Evolutionary conservation across 1,140 invertebrate species (phyloP), one percentile per base, ranked within the genome.

Genomic region (Globodera rostochiensis): DNA sequence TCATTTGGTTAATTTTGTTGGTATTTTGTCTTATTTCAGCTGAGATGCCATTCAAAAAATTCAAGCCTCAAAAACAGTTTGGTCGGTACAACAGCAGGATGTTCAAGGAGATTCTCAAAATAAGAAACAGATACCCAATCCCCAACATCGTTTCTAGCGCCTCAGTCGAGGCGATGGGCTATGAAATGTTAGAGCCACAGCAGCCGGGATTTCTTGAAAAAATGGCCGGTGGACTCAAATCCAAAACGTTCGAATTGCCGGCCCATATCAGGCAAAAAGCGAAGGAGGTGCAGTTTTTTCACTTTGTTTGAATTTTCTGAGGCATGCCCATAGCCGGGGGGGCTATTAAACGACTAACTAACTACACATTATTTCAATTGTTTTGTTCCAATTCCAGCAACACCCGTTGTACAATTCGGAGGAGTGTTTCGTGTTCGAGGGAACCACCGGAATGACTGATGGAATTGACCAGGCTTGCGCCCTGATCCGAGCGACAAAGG

Each of bases 381-480:
- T 36, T 36, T 36, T 36, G 36, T 36, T 36, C 2, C 36, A 36
- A 77, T 71, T 85, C 82, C 73, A 87, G 86, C 71, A 83, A 3
- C 84, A 88, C 73, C 83, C 80, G 11, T 80, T 87, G 13, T 88
- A 84, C 79, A 88, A 88, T 25, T 11, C 73, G 7, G 64, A 74
- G 7, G 45, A 73, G 3, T 77, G 74, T 70, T 83, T 80, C n/a
- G 15, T 88, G 6, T 88, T 88, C 73, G 86, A 87, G 11, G 79
- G 83, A 21, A 73, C 73, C 8, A 76, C 79, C n/a, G 67, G 79
- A 15, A 77, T 87, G 75, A 77, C 82, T 25, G 87, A 88, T 75
- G 87, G 87, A 57, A 71, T 86, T 19, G 85, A 85, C 70, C 83
- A 88, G 74, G 87, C 87, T 6, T 88, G 85, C 53, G 71, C 74